These are phyloP conservation scores for Cricetomys ansorgei DNA, from an alignment of 2,113 vertebrate genomes.

Conservation along the genomic window DNA sequence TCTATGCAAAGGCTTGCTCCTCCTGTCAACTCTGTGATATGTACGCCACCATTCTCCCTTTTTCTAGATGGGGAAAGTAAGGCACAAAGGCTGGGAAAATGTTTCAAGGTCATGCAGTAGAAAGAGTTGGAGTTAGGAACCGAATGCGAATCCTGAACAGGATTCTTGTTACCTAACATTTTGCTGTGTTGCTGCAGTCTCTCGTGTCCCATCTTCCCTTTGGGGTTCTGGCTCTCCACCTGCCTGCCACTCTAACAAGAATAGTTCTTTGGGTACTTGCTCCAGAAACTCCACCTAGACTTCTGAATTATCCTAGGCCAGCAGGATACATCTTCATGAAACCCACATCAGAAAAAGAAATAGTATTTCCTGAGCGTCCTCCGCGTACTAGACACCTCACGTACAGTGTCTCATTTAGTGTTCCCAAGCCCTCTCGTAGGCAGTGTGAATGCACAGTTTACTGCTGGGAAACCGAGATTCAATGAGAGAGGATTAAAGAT, in stretches of 20 bases:
- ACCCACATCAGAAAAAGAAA: slow-evolving; percentile 27
- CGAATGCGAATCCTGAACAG: neutral
- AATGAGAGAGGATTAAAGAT: neutral
- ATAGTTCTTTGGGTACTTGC: neutral
- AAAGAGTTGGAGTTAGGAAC: neutral
- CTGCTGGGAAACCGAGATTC: slow-evolving; percentile 43
- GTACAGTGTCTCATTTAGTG: neutral
- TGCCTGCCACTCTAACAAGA: neutral
- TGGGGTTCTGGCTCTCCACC: neutral
- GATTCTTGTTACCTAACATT: neutral
- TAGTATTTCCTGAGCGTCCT: neutral
- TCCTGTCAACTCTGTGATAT: neutral
- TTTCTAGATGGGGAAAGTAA: neutral
- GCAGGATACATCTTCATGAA: neutral
- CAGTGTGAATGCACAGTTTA: neutral
- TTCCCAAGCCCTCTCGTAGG: neutral
- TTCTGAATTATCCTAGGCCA: neutral
- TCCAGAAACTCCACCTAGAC: slow-evolving; percentile 11
- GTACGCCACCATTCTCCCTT: neutral
- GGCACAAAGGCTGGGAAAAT: neutral
- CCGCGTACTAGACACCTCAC: neutral
- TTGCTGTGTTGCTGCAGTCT: neutral
- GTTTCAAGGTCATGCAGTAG: neutral
- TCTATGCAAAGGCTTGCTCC: neutral
- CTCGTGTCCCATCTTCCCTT: neutral